Evolutionary conservation across 1,140 invertebrate species (phyloP), one percentile per base, ranked within the genome.

Genomic region (Drosophila pandora): DNA sequence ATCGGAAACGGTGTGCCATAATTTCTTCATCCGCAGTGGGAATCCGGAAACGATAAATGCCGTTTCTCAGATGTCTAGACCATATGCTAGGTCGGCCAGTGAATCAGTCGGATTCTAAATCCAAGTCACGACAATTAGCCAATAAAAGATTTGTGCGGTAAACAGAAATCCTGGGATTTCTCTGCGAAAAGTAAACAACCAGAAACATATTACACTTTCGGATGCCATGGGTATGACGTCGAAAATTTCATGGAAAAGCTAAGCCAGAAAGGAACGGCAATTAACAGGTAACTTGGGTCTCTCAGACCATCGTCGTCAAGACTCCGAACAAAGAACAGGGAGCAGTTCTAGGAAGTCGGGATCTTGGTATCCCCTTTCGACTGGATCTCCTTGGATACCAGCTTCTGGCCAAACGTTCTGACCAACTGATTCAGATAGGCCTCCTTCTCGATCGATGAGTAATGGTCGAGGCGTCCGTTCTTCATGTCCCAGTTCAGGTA

Each of bases 211-310:
- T 59, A 41, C 34, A 25, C 37, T 48, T 54, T 48, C 49, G 74
- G 79, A 82, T 64, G 74, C 62, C 69, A 56, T 25, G 17, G 45
- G 41, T 56, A 75, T 83, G 80, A 83, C 79, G 80, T 79, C n/a
- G 52, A 43, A 43, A 23, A 67, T 30, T 45, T 30, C 49, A 37
- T 54, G 30, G n/a, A 34, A 54, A 34, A 30, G 12, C 45, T 54
- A 54, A 22, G 23, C 25, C 25, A 28, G 25, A 28, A 28, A 28
- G 25, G 25, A 28, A 28, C 7, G 25, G 25, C 6, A 28, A 17
- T 1, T 0, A 32, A 6, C 30, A 32, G 7, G 30, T 8, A 32
- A 37, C 34, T 4, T 10, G 34, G 34, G 34, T 37, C 32, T 37
- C n/a, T n/a, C n/a, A n/a, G n/a, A n/a, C n/a, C n/a, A n/a, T n/a